Evolutionary conservation across 2,888 invertebrate species (phyloP).

Genomic region (Endotricha flammealis): DNA sequence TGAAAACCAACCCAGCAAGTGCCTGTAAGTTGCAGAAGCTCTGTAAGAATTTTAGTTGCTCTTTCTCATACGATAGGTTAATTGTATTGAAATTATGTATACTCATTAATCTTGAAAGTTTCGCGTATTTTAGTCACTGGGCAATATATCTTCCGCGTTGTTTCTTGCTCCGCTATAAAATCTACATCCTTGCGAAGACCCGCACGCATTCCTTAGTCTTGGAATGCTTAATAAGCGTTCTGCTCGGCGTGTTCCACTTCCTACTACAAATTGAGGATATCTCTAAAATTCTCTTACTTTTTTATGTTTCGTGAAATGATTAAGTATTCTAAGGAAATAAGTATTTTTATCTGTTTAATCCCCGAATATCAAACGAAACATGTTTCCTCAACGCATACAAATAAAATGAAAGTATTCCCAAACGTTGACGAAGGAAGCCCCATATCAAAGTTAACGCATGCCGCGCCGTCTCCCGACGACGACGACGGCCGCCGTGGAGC

Average conservation of each 20-base stretch:
- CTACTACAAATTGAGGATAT: not conserved
- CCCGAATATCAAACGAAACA: slow-evolving; percentile 8
- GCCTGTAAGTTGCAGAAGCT: no score
- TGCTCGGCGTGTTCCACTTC: not conserved
- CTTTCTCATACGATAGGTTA: no score
- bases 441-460: slow-evolving; percentile 32
- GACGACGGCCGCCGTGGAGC: slow-evolving; percentile 25
- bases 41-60: no score
- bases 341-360: slow-evolving; percentile 3
- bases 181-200: not conserved
- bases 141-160: not conserved
- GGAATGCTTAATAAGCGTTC: not conserved
- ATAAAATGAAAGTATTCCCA: slow-evolving; percentile 18
- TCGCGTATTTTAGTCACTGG: not conserved
- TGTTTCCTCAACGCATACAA: slow-evolving; percentile 11
- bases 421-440: slow-evolving; percentile 16
- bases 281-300: not conserved
- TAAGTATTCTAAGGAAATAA: slow-evolving; percentile 2
- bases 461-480: slow-evolving; percentile 32
- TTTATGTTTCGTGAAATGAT: not conserved
- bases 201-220: not conserved
- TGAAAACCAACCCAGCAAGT: no score
- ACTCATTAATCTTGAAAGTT: no score
- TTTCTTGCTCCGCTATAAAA: not conserved
- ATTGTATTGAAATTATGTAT: no score